Evolutionary conservation across 2,797 vertebrate species (phyloP), one percentile per base, ranked within the genome.

Genomic region (Clarias platycephalus): DNA sequence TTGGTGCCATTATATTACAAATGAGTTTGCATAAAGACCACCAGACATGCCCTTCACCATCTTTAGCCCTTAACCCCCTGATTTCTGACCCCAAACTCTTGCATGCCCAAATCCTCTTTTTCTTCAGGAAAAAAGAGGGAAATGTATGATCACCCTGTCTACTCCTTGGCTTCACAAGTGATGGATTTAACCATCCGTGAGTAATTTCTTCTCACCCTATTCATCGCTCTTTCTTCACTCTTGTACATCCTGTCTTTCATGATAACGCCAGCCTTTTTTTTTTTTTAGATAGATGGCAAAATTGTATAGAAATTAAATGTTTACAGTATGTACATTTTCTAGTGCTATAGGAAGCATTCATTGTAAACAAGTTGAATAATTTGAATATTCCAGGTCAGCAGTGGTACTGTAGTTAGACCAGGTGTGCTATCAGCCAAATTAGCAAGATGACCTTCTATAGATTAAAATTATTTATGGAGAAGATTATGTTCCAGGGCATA

Each of bases 151-250:
- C 97, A 99, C 96, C 98, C 98, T 98, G 97, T 99, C 98, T 99
- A 97, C 98, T 99, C 97, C 98, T 99, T 99, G 98, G 98, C 98
- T 96, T 99, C 98, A 97, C 98, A 99, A 99, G 98, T 99, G 98
- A 99, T 99, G 98, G 98, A 99, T 99, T 99, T 99, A 99, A 99
- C 98, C 98, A 99, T 99, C 98, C 98, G 98, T 99, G 98, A 99
- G 98, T 99, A 99, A 97, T 91, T 92, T 70, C 93, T 93, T 93
- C 94, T 94, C 95, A 89, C 93, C 93, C 93, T 95, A 95, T 94
- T 93, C 92, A 94, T 95, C 95, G 55, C 94, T 95, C 95, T 84
- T 86, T 93, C 92, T 88, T 90, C 89, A 90, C 89, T 90, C 90
- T 86, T 68, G 70, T 88, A 80, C 86, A 55, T 78, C 74, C 80